Percentiles rank a stretch among this genome's conserved stretches.
phyloP scores from a whole-genome alignment of 2,113 vertebrate genomes.

The Colaptes auratus region DNA sequence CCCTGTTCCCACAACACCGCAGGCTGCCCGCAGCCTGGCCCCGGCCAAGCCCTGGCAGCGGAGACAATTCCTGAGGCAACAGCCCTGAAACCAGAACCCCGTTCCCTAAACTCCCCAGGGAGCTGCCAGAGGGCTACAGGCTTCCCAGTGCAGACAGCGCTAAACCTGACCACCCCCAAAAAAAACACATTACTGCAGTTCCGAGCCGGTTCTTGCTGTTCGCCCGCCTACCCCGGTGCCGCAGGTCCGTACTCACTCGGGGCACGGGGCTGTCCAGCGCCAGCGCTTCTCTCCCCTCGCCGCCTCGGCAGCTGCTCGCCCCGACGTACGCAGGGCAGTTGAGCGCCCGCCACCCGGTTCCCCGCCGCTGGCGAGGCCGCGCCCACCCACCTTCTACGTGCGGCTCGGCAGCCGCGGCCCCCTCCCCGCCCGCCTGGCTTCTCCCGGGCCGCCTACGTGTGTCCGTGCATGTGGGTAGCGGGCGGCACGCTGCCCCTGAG shows the following conservation, averaged over 20 bases:
- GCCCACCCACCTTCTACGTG: conserved; percentile 72
- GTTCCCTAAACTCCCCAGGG: not conserved
- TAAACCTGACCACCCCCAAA: not conserved
- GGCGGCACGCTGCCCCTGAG: not conserved
- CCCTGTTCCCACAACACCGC: not conserved
- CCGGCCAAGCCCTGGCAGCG: not conserved
- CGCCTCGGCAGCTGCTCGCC: not conserved
- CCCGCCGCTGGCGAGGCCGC: not conserved
- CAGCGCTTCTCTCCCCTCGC: not conserved
- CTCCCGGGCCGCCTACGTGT: conserved; percentile 64
- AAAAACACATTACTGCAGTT: not conserved
- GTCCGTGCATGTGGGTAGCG: conserved; percentile 43
- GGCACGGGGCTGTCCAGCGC: not conserved
- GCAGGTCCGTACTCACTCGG: not conserved
- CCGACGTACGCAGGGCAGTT: not conserved
- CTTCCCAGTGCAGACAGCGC: not conserved
- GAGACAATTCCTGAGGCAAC: not conserved
- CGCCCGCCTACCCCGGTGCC: not conserved
- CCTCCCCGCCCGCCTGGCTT: not conserved
- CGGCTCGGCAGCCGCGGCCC: conserved; percentile 37
- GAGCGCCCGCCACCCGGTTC: not conserved
- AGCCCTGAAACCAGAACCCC: not conserved
- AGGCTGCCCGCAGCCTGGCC: not conserved
- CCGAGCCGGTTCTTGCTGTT: not conserved
- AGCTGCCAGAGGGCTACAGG: not conserved